Conservation (phyloP, 2,888 invertebrate genomes). For the Catonia carolina region DNA sequence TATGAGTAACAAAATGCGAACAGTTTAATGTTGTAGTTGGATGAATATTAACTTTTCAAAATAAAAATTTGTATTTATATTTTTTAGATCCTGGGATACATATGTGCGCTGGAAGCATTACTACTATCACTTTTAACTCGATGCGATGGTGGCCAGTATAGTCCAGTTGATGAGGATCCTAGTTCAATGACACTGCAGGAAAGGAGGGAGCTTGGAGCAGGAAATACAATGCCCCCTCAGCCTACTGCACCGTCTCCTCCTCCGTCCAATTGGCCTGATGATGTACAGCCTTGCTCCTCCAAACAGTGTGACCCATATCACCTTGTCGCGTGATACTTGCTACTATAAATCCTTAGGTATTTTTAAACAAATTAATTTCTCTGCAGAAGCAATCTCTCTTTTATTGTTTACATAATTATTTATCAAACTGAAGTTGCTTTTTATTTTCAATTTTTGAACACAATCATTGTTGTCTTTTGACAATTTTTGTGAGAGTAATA, state of each 20-base stretch:
- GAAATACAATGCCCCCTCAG: conserved; percentile 39
- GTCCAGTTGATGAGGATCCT: conserved; percentile 56
- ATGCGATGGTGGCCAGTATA: conserved; percentile 51
- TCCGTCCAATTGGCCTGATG: conserved; percentile 38
- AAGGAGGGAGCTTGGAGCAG: conserved; percentile 44
- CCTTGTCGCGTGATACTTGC: conserved; percentile 28
- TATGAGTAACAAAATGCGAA: no score
- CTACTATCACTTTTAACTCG: conserved; percentile 52
- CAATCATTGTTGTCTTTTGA: no score
- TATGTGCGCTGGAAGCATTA: conserved; percentile 54
- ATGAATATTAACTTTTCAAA: no score
- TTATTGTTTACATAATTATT: no score
- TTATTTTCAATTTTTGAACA: no score
- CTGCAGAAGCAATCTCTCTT: no score
- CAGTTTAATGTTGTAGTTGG: no score
- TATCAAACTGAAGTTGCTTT: no score
- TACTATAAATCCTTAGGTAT: background rate
- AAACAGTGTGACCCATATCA: conserved; percentile 32
- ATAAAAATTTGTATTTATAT: no score
- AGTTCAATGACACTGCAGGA: conserved; percentile 51
- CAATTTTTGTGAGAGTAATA: no score
- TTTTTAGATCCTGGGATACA: conserved; percentile 53
- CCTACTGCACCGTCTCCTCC: conserved; percentile 42
- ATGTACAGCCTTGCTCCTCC: conserved; percentile 47
- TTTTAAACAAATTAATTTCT: no score